These are phyloP conservation scores for Marisa cornuarietis DNA, from an alignment of 1,140 invertebrate genomes.

Conservation along the genomic window DNA sequence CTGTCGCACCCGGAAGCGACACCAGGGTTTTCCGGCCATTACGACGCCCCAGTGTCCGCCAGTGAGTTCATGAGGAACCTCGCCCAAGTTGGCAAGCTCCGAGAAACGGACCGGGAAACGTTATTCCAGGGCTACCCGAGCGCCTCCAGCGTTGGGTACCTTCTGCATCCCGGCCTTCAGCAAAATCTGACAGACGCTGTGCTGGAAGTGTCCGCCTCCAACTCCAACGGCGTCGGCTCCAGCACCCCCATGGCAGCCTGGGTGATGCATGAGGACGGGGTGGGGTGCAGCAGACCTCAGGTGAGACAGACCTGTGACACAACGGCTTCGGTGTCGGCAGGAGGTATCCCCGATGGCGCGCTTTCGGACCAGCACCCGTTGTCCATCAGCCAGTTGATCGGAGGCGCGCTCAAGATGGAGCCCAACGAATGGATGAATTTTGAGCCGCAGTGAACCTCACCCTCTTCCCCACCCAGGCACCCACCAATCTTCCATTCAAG, in stretches of 20 bases:
- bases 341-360: no score
- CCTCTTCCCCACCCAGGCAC: neutral
- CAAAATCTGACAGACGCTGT: neutral
- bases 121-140: neutral
- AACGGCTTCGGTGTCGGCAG: no score
- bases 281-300: neutral
- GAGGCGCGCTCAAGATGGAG: slow-evolving; percentile 31
- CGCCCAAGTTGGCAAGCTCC: neutral
- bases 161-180: neutral
- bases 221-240: neutral
- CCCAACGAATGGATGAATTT: slow-evolving; percentile 28
- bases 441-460: neutral
- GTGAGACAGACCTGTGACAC: no score
- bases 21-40: neutral
- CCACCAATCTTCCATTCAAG: neutral
- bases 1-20: neutral
- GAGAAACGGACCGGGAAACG: no score
- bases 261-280: neutral
- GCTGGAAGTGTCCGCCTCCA: neutral
- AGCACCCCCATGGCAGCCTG: neutral
- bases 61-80: neutral
- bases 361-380: neutral
- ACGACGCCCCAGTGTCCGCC: neutral
- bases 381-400: slow-evolving; percentile 31
- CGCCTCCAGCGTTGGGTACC: neutral